A percentile compares a stretch with the other conserved stretches of the same genome.
These are phyloP conservation scores for Apodemus sylvaticus DNA, from an alignment of 2,113 vertebrate genomes.

Conservation along the genomic window DNA sequence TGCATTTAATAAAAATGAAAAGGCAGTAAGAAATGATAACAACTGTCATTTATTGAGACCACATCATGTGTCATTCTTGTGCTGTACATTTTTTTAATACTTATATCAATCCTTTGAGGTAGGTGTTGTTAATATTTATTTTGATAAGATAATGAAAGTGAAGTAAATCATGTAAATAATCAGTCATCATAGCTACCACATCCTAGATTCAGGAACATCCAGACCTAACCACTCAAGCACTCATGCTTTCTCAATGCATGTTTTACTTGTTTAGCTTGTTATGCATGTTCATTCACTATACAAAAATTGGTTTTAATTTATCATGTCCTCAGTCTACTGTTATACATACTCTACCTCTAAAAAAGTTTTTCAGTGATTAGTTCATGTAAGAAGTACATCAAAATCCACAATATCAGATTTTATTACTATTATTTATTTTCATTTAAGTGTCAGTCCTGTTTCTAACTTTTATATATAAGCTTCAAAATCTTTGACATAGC, in stretches of 20 bases:
- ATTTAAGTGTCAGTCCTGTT: neutral
- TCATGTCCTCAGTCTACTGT: neutral
- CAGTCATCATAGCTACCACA: neutral
- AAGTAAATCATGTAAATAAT: neutral
- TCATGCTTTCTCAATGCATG: neutral
- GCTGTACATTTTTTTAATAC: neutral
- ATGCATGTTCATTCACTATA: neutral
- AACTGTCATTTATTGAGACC: neutral
- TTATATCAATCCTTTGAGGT: neutral
- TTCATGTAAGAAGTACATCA: neutral
- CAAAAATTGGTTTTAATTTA: neutral
- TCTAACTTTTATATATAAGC: neutral
- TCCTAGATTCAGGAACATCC: neutral
- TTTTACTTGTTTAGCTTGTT: neutral
- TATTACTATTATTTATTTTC: neutral
- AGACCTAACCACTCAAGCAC: neutral
- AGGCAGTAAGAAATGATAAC: slow-evolving; percentile 31
- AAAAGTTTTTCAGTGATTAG: neutral
- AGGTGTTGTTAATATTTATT: neutral
- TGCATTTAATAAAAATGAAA: slow-evolving; percentile 37
- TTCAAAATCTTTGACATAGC: neutral
- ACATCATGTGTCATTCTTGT: neutral
- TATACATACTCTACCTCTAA: neutral
- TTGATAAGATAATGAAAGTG: neutral
- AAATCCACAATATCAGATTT: neutral